phyloP scores from a whole-genome alignment of 1,140 invertebrate genomes.

The Propsilocerus akamusi region DNA sequence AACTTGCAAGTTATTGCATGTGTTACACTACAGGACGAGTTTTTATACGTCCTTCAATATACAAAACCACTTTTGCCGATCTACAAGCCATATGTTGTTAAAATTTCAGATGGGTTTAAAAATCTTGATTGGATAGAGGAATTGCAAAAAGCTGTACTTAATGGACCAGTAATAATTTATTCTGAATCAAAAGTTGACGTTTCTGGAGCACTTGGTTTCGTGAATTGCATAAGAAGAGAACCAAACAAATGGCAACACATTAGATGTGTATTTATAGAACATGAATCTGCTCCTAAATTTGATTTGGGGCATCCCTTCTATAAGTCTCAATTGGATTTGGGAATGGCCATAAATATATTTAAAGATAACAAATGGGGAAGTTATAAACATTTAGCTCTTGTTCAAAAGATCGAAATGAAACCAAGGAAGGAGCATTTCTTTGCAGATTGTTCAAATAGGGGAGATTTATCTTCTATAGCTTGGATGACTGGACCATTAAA shows the following conservation, averaged over 20 bases:
- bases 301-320: slow-evolving; percentile 40
- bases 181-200: slow-evolving; percentile 35
- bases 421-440: slow-evolving; percentile 39
- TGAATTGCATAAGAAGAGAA: slow-evolving; percentile 53
- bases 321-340: slow-evolving; percentile 39
- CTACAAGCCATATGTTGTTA: slow-evolving; percentile 14
- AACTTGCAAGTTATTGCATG: slow-evolving; percentile 15
- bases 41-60: too few species aligned
- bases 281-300: slow-evolving; percentile 41
- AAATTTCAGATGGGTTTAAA: slow-evolving; percentile 14
- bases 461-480: slow-evolving; percentile 65
- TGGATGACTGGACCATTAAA: slow-evolving; percentile 55
- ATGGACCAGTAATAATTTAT: slow-evolving; percentile 29
- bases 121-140: slow-evolving; percentile 32
- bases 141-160: slow-evolving; percentile 32
- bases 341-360: slow-evolving; percentile 68
- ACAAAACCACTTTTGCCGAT: too few species aligned
- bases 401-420: slow-evolving; percentile 10
- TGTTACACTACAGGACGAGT: slow-evolving; percentile 15
- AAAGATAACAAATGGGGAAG: slow-evolving; percentile 57
- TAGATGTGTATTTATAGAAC: slow-evolving; percentile 40
- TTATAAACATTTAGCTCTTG: slow-evolving; percentile 46
- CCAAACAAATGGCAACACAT: slow-evolving; percentile 38
- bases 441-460: slow-evolving; percentile 55
- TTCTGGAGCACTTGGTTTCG: slow-evolving; percentile 69